Conservation (phyloP, 2,797 vertebrate genomes). For the Paguma larvata region DNA sequence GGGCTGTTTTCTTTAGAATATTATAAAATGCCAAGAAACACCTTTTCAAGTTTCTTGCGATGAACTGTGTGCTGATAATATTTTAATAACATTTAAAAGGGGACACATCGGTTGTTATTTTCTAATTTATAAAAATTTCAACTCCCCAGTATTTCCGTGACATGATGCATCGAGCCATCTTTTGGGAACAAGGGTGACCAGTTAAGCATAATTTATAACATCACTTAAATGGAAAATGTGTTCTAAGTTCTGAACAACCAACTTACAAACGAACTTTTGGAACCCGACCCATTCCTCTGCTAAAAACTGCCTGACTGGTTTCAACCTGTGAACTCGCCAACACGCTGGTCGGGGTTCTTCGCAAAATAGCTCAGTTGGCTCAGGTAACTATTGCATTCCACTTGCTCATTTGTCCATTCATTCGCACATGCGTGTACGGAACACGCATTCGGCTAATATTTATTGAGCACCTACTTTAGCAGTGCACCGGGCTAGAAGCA, state of each 20-base stretch:
- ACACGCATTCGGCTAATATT: constrained; percentile 57
- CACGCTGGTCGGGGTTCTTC: constrained; percentile 5
- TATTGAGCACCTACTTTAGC: background rate
- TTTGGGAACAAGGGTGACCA: constrained; percentile 37
- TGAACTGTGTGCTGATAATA: background rate
- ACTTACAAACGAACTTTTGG: constrained; percentile 55
- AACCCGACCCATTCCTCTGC: constrained; percentile 1
- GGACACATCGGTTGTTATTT: background rate
- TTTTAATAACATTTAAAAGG: constrained; percentile 63
- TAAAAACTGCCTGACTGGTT: constrained; percentile 53
- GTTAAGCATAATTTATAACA: constrained; percentile 42
- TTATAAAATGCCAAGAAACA: background rate
- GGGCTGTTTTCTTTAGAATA: constrained; percentile 30
- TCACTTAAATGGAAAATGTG: background rate
- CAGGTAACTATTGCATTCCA: constrained; percentile 17
- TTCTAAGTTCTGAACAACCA: constrained; percentile 45
- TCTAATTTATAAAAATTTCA: constrained; percentile 37
- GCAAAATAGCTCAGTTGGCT: constrained; percentile 22
- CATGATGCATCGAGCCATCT: constrained; percentile 2
- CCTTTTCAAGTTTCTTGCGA: constrained; percentile 15
- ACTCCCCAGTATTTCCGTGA: constrained; percentile 4
- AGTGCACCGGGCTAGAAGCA: background rate
- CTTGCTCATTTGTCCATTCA: constrained; percentile 31
- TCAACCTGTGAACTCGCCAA: constrained; percentile 54
- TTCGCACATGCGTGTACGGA: background rate